Conservation (phyloP, 2,797 vertebrate genomes). For the Monodelphis domestica region DNA sequence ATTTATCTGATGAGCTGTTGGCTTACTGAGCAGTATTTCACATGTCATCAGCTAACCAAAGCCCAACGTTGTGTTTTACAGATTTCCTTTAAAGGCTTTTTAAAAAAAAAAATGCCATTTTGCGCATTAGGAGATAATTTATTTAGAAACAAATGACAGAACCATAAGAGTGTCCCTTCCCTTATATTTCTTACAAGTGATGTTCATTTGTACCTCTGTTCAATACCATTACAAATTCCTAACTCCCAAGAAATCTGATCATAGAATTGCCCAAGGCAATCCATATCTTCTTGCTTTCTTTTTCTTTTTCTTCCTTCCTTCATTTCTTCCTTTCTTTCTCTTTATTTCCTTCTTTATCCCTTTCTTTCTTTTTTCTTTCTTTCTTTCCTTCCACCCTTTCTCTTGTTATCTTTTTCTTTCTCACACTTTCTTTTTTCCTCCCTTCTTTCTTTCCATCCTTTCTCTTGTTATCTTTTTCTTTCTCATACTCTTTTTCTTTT, state of each 20-base stretch:
- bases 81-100: conserved; percentile 76
- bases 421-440: too few species aligned
- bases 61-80: conserved; percentile 63
- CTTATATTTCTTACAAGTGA: conserved; percentile 76
- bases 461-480: too few species aligned
- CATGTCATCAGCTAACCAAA: conserved; percentile 80
- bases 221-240: conserved; percentile 69
- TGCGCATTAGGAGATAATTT: conserved; percentile 79
- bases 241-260: conserved; percentile 74
- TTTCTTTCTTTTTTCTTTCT: too few species aligned
- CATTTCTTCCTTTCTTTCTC: not conserved
- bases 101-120: conserved; percentile 56
- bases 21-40: conserved; percentile 81
- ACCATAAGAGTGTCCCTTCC: conserved; percentile 84
- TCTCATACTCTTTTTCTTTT: not conserved
- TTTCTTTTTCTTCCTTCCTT: not conserved
- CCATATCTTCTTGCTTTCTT: conserved; percentile 78
- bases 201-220: conserved; percentile 59
- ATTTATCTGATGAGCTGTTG: conserved; percentile 87
- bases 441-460: not conserved
- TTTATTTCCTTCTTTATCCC: not conserved
- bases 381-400: too few species aligned
- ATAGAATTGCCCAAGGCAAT: conserved; percentile 79
- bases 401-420: not conserved
- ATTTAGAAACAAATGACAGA: conserved; percentile 84